phyloP scores from a whole-genome alignment of 1,140 invertebrate species.

The Orius laevigatus region DNA sequence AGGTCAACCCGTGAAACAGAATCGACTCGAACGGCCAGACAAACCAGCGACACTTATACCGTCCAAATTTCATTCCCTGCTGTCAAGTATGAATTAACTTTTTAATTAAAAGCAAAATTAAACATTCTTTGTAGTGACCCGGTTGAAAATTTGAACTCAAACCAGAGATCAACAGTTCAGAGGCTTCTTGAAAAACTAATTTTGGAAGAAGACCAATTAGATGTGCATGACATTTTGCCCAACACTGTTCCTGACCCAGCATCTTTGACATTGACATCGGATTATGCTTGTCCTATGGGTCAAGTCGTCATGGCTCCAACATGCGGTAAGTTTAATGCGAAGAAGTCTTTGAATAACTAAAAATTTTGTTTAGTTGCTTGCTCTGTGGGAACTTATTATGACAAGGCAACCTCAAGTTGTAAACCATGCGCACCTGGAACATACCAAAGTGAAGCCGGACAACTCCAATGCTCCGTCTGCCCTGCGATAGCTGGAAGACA shows the following conservation, averaged over 20 bases:
- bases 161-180: constrained; percentile 70
- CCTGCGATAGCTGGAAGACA: constrained; percentile 70
- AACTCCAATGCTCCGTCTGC: constrained; percentile 72
- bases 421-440: constrained; percentile 70
- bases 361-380: constrained; percentile 61
- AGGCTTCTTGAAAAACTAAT: constrained; percentile 69
- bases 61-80: constrained; percentile 80
- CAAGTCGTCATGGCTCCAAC: constrained; percentile 84
- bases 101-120: neutral
- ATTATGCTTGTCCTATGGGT: constrained; percentile 82
- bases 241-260: constrained; percentile 87
- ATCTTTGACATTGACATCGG: constrained; percentile 66
- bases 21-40: constrained; percentile 30
- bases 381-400: constrained; percentile 78
- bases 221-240: constrained; percentile 80
- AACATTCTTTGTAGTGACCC: constrained; percentile 52
- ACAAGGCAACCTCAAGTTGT: constrained; percentile 57
- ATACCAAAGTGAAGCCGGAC: constrained; percentile 87
- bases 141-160: constrained; percentile 67
- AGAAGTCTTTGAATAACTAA: neutral
- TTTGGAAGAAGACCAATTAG: constrained; percentile 80
- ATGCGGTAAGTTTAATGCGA: constrained; percentile 53
- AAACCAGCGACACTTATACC: constrained; percentile 64
- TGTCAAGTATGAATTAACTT: constrained; percentile 53
- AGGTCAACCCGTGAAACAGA: constrained; percentile 39